phyloP scores from a whole-genome alignment of 2,113 vertebrate species.

The Stomatorhinus ivindoensis region DNA sequence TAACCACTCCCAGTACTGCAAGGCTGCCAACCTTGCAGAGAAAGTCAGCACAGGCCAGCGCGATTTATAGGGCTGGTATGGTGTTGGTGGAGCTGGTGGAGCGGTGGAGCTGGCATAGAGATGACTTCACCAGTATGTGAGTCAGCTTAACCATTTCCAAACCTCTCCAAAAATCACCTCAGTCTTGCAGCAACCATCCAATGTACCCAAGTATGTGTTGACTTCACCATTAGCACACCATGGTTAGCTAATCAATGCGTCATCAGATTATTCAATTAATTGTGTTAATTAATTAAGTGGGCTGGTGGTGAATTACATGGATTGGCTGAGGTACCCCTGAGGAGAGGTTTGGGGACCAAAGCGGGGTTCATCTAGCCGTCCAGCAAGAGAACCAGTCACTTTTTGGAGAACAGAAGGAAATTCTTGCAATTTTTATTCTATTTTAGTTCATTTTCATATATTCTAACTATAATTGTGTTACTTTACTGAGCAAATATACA shows the following conservation, averaged over 20 bases:
- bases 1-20: not conserved
- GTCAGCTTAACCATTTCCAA: not conserved
- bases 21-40: not conserved
- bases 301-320: not conserved
- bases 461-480: not conserved
- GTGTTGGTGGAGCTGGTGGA: not conserved
- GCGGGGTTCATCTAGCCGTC: not conserved
- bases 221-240: not conserved
- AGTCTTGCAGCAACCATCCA: not conserved
- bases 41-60: not conserved
- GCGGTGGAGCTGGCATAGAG: not conserved
- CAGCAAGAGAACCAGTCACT: not conserved
- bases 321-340: not conserved
- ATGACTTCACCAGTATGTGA: not conserved
- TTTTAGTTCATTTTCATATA: not conserved
- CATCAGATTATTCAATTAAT: not conserved
- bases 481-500: not conserved
- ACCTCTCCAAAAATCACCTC: not conserved
- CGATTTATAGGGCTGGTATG: not conserved
- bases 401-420: not conserved
- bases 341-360: not conserved
- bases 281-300: not conserved
- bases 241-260: not conserved
- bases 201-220: not conserved
- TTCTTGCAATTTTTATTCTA: not conserved